Percentiles rank a stretch among this genome's conserved stretches.
phyloP scores from a whole-genome alignment of 2,797 vertebrate genomes.

The Danio aesculapii region DNA sequence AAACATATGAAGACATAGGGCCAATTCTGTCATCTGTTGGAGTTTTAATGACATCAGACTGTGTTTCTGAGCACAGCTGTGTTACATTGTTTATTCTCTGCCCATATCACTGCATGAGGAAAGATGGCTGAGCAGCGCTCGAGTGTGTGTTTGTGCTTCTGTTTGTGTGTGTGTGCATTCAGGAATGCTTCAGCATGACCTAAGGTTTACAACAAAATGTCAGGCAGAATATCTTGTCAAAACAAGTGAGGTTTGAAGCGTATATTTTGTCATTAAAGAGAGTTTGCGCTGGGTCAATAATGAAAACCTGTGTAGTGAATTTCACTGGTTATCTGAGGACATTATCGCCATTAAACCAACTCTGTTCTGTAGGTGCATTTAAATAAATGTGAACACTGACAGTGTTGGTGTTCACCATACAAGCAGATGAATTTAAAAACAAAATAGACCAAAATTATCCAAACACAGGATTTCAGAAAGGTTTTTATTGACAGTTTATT shows the following conservation, averaged over 20 bases:
- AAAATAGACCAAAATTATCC: no score
- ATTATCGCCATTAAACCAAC: no score
- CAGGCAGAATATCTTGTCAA: neutral
- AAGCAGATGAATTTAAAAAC: no score
- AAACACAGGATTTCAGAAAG: no score
- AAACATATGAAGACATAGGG: conserved; percentile 7
- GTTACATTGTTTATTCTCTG: conserved; percentile 22
- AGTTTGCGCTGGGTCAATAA: neutral
- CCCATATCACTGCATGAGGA: neutral
- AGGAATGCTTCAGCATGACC: conserved; percentile 14
- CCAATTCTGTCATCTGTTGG: conserved; percentile 28
- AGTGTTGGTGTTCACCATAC: no score
- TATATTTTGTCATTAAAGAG: neutral
- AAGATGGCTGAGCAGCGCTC: neutral
- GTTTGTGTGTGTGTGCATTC: neutral
- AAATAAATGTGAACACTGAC: no score
- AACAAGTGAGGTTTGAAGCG: neutral
- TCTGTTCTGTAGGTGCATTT: no score
- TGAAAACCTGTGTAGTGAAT: neutral
- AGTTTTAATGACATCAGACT: conserved; percentile 19
- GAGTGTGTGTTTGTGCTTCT: neutral
- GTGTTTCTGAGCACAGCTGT: conserved; percentile 31
- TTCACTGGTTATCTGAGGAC: neutral
- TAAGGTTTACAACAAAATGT: neutral
- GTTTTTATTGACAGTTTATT: no score